A percentile compares a stretch with the other conserved stretches of the same genome.
Conservation (phyloP, 2,888 invertebrate species). For the Gordius sp. region DNA sequence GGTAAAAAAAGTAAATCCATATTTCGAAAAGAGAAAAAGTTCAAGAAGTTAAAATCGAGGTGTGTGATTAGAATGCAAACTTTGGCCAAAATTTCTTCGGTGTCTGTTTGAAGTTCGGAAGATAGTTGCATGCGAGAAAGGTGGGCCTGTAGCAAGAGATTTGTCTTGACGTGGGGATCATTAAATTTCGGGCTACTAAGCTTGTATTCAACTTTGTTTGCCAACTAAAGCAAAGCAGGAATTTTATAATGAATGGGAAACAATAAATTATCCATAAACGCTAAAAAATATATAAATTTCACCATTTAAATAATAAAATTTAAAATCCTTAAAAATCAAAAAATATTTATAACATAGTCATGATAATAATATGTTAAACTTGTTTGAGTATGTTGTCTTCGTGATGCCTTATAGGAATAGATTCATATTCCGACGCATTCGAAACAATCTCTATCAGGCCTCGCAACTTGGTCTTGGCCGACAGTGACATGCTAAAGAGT, state of each 20-base stretch:
- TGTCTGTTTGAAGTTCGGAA: slow-evolving; percentile 83
- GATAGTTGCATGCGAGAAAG: slow-evolving; percentile 70
- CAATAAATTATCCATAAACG: too few species aligned
- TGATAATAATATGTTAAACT: too few species aligned
- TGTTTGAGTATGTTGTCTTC: slow-evolving; percentile 58
- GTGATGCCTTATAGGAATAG: slow-evolving; percentile 68
- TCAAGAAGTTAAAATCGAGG: slow-evolving; percentile 3
- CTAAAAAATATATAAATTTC: too few species aligned
- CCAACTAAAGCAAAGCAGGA: too few species aligned
- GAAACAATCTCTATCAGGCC: slow-evolving; percentile 89
- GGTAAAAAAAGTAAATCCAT: too few species aligned
- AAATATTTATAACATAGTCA: neutral
- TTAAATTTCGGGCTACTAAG: slow-evolving; percentile 52
- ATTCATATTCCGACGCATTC: slow-evolving; percentile 81
- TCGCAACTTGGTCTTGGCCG: slow-evolving; percentile 82
- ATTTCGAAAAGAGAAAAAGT: too few species aligned
- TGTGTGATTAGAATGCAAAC: too few species aligned
- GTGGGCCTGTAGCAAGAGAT: slow-evolving; percentile 77
- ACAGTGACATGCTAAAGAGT: slow-evolving; percentile 78
- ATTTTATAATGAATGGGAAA: too few species aligned
- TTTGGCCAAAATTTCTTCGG: slow-evolving; percentile 58
- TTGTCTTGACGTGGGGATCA: slow-evolving; percentile 86
- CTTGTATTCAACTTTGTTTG: slow-evolving; percentile 38
- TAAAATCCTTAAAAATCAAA: too few species aligned
- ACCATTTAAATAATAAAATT: too few species aligned